phyloP scores from a whole-genome alignment of 2,113 vertebrate genomes.

The Prinia subflava region DNA sequence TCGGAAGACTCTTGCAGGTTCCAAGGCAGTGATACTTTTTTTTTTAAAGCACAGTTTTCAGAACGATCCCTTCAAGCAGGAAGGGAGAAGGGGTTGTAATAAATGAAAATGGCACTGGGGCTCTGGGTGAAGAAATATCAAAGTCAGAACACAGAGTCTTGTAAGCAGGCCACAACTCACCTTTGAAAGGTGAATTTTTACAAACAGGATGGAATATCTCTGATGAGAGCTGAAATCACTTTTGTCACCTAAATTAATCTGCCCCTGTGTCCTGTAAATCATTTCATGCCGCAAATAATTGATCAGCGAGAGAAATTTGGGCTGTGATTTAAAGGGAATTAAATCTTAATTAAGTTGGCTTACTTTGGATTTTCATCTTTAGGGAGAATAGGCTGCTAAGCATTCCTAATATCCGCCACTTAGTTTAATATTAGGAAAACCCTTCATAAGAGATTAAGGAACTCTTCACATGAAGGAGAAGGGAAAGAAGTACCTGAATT shows the following conservation, averaged over 20 bases:
- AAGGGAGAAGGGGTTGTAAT: neutral
- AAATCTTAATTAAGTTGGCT: slow-evolving; percentile 70
- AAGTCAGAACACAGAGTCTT: neutral
- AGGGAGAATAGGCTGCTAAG: slow-evolving; percentile 22
- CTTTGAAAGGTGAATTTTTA: neutral
- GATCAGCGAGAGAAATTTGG: slow-evolving; percentile 33
- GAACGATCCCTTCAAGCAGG: neutral
- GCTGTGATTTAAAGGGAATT: slow-evolving; percentile 59
- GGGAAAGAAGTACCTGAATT: neutral
- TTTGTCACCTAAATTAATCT: slow-evolving; percentile 59
- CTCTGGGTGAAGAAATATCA: neutral
- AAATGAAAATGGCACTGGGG: neutral
- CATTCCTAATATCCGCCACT: neutral
- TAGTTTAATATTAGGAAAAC: slow-evolving; percentile 36
- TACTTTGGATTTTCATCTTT: slow-evolving; percentile 57
- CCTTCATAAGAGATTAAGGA: slow-evolving; percentile 25
- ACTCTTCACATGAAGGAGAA: neutral
- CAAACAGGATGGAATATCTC: neutral
- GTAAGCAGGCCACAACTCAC: neutral
- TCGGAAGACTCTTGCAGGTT: neutral
- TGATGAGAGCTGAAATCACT: neutral
- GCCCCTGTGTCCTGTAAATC: slow-evolving; percentile 16
- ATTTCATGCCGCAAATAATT: slow-evolving; percentile 41
- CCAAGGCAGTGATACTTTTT: neutral
- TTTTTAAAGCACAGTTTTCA: neutral